A percentile compares a stretch with the other conserved stretches of the same genome.
Evolutionary conservation across 2,113 vertebrate genomes (phyloP).

Genomic region (Gymnogyps californianus): DNA sequence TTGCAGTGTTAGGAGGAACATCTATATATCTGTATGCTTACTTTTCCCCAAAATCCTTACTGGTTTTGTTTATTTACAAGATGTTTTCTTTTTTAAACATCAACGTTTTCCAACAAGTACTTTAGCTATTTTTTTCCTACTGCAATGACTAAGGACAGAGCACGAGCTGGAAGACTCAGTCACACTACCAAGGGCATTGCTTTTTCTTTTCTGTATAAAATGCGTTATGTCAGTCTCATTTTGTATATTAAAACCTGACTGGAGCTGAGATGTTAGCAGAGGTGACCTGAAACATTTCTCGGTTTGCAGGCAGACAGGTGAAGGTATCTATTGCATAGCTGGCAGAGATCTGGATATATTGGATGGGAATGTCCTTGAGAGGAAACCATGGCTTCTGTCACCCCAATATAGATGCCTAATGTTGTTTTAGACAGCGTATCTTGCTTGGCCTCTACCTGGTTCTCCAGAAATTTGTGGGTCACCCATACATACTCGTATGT

Average conservation of each 20-base stretch:
- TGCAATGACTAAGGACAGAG: background rate
- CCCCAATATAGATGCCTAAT: background rate
- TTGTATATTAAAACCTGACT: background rate
- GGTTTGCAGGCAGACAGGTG: background rate
- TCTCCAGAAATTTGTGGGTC: background rate
- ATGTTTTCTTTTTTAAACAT: background rate
- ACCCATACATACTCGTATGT: accelerated
- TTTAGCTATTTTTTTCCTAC: background rate
- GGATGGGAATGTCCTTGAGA: background rate
- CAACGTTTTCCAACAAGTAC: background rate
- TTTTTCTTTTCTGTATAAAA: background rate
- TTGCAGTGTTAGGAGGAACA: background rate
- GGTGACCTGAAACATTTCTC: background rate
- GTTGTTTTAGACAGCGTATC: background rate
- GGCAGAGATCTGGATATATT: background rate
- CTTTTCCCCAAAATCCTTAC: background rate
- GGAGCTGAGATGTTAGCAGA: background rate
- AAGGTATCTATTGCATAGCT: background rate
- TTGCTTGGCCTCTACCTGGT: background rate
- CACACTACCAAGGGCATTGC: background rate
- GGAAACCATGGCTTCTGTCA: background rate
- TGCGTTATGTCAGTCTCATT: background rate
- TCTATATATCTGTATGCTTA: background rate
- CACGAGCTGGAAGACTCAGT: background rate
- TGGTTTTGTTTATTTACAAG: background rate